phyloP scores from a whole-genome alignment of 2,797 vertebrate genomes.

The Linurgus olivaceus region DNA sequence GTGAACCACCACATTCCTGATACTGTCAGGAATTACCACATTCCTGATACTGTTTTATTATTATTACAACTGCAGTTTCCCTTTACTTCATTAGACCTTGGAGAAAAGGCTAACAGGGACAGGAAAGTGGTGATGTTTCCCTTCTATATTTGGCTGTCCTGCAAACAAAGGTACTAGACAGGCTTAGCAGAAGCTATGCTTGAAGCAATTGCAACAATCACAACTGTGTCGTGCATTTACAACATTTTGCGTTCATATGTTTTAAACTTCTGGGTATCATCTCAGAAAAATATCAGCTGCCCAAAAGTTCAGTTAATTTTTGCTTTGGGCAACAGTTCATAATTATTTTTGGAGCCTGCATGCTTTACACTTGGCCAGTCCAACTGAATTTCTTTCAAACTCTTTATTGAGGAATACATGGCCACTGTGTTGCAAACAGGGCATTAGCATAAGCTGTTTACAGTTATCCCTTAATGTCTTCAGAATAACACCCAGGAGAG shows the following conservation, averaged over 20 bases:
- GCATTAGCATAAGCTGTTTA: background rate
- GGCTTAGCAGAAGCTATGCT: background rate
- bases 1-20: background rate
- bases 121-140: background rate
- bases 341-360: background rate
- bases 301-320: background rate
- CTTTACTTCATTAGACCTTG: background rate
- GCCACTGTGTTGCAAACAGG: background rate
- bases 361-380: background rate
- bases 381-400: background rate
- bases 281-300: background rate
- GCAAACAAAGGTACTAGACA: background rate
- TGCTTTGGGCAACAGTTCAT: background rate
- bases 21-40: background rate
- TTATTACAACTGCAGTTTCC: background rate
- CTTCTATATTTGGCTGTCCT: background rate
- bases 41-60: background rate
- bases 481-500: background rate
- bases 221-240: rapidly evolving
- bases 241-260: background rate
- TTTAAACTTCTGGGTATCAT: background rate
- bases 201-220: background rate
- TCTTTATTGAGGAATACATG: background rate
- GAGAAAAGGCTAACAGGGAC: background rate
- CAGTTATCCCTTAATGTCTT: background rate